Conservation (phyloP, 92 coral and sea anemone species). For the Diadumene lineata region DNA sequence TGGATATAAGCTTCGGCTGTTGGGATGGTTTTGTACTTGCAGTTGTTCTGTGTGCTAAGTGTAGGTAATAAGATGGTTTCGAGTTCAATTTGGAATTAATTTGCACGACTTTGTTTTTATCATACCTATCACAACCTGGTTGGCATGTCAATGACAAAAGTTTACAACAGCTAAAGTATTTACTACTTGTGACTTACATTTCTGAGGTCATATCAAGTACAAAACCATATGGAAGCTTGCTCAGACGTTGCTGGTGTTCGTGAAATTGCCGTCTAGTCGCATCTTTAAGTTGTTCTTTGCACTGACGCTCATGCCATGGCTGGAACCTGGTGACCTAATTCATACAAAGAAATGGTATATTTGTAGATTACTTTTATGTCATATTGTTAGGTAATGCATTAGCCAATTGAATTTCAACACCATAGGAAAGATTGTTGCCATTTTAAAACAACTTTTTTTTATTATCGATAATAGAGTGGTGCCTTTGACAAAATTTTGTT, state of each 20-base stretch:
- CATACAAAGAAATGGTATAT: no score
- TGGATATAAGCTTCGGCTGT: slow-evolving; percentile 21
- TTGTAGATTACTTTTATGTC: no score
- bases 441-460: no score
- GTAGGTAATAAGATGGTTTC: not conserved
- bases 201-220: slow-evolving; percentile 33
- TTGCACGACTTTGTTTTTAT: not conserved
- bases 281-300: slow-evolving; percentile 20
- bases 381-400: no score
- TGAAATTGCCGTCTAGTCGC: slow-evolving; percentile 25
- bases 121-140: no score
- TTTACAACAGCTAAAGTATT: no score
- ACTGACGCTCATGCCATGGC: slow-evolving; percentile 38
- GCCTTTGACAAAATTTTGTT: no score
- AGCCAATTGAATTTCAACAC: no score
- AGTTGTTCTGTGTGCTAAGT: not conserved
- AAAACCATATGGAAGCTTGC: slow-evolving; percentile 44
- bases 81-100: not conserved
- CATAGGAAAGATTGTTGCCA: no score
- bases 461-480: no score
- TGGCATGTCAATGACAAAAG: no score
- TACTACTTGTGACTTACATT: slow-evolving; percentile 8
- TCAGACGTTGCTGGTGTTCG: slow-evolving; percentile 34
- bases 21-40: slow-evolving; percentile 6
- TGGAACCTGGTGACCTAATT: slow-evolving; percentile 17